Evolutionary conservation across 23 tunicate species (phyloP).

Genomic region (Halocynthia aurantium): DNA sequence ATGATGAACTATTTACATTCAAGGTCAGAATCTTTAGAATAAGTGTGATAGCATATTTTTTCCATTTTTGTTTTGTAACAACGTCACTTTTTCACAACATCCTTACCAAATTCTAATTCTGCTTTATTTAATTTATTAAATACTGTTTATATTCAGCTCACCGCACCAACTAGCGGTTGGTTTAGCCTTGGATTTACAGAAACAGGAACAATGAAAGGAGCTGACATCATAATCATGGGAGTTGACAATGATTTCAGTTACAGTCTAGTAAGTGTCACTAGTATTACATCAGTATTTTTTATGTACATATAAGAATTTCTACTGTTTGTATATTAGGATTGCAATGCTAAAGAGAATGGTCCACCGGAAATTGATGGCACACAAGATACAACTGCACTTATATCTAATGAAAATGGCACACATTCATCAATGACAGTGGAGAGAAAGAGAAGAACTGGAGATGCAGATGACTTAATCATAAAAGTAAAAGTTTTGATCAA

Average conservation of each 20-base stretch:
- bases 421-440: neutral
- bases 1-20: too few species aligned
- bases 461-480: conserved; percentile 14
- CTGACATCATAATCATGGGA: conserved; percentile 13
- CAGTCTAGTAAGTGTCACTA: too few species aligned
- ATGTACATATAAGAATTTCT: too few species aligned
- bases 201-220: conserved; percentile 15
- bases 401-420: neutral
- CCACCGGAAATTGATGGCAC: conserved; percentile 7
- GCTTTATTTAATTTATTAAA: neutral
- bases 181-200: conserved; percentile 14
- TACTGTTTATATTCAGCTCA: neutral
- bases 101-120: too few species aligned
- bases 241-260: neutral
- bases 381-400: neutral
- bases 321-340: neutral
- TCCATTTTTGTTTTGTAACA: too few species aligned
- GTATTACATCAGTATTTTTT: too few species aligned
- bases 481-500: neutral
- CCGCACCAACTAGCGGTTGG: conserved; percentile 23
- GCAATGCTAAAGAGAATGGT: conserved; percentile 1
- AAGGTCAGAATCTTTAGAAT: too few species aligned
- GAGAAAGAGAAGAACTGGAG: conserved; percentile 1
- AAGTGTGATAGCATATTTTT: too few species aligned
- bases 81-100: too few species aligned